Evolutionary conservation across 2,797 vertebrate species (phyloP), one percentile per base, ranked within the genome.

Genomic region (Anabacerthia variegaticeps): DNA sequence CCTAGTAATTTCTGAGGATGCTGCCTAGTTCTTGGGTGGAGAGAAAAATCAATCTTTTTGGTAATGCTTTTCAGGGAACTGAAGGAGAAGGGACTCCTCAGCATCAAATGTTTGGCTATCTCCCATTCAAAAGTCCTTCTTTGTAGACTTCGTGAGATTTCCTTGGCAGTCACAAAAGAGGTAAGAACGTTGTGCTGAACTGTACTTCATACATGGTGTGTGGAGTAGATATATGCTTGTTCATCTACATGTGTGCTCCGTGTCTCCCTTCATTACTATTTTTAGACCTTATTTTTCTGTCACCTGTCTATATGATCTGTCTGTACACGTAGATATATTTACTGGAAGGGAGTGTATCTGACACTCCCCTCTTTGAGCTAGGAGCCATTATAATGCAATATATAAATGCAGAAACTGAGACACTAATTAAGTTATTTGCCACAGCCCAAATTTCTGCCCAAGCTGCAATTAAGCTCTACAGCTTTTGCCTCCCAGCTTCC

Each of bases 1-100:
- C 36, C 52, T 39, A 32, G 39, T 81, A 17, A 46, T 55, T 77
- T 84, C 43, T 30, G 73, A 80, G 74, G 54, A 49, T 84, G 69
- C 44, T 63, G 56, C 30, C 49, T n/a, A 8, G 24, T 17, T 78
- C 59, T 48, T 63, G 62, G 30, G 30, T 36, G 19, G 56, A 51
- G 52, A 59, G 65, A 74, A 84, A 83, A 67, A n/a, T 46, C 39
- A 56, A 7, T 65, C 49, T 44, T 66, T 68, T 52, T 76, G 66
- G 66, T 77, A 85, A 95, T 93, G 66, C 43, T 81, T 95, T 85
- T 90, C 96, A 98, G 98, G 98, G 78, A 98, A 71, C 56, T 92
- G 91, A 98, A 98, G 92, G 74, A 87, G 49, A 97, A 97, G 88
- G 98, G 97, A 23, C 96, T 98, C 82, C 39, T 72, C 56, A 96